Evolutionary conservation across 2,113 vertebrate species (phyloP).

Genomic region (Tragulus kanchil): DNA sequence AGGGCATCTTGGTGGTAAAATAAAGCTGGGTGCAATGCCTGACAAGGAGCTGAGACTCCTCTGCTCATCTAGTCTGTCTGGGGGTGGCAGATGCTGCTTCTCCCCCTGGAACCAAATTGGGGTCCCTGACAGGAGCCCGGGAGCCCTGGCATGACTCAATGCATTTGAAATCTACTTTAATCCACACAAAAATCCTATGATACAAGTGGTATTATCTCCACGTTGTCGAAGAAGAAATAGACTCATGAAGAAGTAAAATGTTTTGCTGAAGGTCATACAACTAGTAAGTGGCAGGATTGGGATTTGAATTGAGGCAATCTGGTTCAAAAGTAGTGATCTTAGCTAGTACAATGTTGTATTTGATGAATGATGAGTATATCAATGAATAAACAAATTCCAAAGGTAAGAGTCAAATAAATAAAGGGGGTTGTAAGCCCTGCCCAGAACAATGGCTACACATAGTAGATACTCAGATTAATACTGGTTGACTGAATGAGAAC

Average conservation of each 20-base stretch:
- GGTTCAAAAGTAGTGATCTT: not conserved
- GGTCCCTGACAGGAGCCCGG: no score
- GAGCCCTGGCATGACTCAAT: not conserved
- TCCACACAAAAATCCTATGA: not conserved
- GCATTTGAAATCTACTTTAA: rapidly evolving
- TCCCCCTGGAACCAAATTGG: not conserved
- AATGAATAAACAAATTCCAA: not conserved
- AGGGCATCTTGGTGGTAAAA: rapidly evolving
- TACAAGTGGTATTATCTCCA: not conserved
- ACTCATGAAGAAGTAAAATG: not conserved
- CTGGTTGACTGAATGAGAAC: not conserved
- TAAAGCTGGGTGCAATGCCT: not conserved
- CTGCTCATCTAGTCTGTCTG: rapidly evolving
- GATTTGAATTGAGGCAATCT: not conserved
- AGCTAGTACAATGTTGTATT: not conserved
- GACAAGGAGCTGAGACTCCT: no score
- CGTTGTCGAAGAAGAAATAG: not conserved
- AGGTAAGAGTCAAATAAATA: not conserved
- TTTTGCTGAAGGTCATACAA: not conserved
- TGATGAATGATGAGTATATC: not conserved
- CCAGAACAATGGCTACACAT: not conserved
- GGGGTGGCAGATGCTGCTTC: not conserved
- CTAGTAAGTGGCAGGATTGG: not conserved
- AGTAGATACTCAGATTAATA: not conserved
- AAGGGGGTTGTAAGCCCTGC: not conserved